Evolutionary conservation across 2,797 vertebrate genomes (phyloP).

Genomic region (Notamacropus eugenii): DNA sequence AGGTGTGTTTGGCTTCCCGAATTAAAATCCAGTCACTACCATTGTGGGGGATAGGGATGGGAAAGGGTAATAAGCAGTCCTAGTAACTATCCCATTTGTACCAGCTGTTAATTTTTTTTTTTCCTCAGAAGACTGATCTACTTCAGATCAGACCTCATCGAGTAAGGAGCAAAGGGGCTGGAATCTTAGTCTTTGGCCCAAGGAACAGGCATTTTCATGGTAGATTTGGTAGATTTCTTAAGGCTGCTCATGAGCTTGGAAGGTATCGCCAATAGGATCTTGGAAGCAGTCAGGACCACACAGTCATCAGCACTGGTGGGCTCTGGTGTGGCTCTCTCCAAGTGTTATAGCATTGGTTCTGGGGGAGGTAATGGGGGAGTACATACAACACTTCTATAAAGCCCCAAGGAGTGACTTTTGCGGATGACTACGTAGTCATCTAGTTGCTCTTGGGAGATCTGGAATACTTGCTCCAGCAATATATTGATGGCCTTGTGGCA

Average conservation of each 20-base stretch:
- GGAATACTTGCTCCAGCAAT: neutral
- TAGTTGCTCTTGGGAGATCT: neutral
- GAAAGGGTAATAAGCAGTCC: neutral
- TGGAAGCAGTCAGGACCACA: neutral
- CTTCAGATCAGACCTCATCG: neutral
- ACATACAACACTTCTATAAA: neutral
- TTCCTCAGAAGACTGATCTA: fast-evolving
- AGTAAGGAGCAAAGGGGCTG: neutral
- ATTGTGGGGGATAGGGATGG: neutral
- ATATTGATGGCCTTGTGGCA: neutral
- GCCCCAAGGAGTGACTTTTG: neutral
- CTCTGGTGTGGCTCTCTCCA: neutral
- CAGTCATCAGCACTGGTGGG: neutral
- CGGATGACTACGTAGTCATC: neutral
- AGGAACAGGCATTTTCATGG: neutral
- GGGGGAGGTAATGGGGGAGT: too few relatives aligned
- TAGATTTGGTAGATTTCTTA: neutral
- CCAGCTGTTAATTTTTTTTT: neutral
- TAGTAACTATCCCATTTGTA: neutral
- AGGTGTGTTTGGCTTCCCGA: neutral
- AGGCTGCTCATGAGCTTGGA: neutral
- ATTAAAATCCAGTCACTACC: neutral
- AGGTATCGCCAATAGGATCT: neutral
- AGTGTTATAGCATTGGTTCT: neutral
- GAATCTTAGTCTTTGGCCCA: neutral